phyloP scores from a whole-genome alignment of 2,797 vertebrate species.

The Cryptoprocta ferox region DNA sequence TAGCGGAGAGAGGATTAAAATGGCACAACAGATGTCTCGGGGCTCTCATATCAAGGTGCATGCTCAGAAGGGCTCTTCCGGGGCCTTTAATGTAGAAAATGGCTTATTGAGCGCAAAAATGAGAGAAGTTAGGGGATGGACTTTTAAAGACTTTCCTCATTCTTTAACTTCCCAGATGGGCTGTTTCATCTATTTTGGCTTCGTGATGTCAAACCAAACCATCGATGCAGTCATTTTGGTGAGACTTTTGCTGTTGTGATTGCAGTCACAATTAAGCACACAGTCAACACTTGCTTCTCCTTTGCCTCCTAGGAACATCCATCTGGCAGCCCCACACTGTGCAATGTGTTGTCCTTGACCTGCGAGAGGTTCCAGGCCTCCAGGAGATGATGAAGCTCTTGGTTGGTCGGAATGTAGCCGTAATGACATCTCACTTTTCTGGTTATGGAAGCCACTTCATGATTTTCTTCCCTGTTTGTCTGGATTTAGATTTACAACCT shows the following conservation, averaged over 20 bases:
- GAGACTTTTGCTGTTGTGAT: background rate
- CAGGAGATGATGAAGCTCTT: background rate
- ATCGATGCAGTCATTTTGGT: background rate
- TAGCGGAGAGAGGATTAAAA: slow-evolving; percentile 74
- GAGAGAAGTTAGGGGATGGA: slow-evolving; percentile 61
- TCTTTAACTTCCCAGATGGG: slow-evolving; percentile 52
- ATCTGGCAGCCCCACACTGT: rapidly evolving
- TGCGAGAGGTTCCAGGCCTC: background rate
- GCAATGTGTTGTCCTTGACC: no score
- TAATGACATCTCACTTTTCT: background rate
- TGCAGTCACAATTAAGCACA: background rate
- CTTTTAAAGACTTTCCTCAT: slow-evolving; percentile 58
- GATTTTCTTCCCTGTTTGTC: background rate
- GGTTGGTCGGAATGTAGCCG: background rate
- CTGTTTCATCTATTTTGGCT: slow-evolving; percentile 64
- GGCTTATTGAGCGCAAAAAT: slow-evolving; percentile 74
- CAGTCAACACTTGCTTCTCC: background rate
- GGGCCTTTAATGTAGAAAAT: slow-evolving; percentile 63
- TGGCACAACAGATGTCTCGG: slow-evolving; percentile 76
- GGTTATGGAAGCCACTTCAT: background rate
- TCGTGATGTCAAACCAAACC: background rate
- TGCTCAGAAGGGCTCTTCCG: slow-evolving; percentile 65
- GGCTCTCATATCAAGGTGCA: slow-evolving; percentile 78
- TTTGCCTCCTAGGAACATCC: background rate
- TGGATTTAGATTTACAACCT: background rate